These are phyloP conservation scores for Mugil cephalus DNA, from an alignment of 2,113 vertebrate species.

Conservation along the genomic window DNA sequence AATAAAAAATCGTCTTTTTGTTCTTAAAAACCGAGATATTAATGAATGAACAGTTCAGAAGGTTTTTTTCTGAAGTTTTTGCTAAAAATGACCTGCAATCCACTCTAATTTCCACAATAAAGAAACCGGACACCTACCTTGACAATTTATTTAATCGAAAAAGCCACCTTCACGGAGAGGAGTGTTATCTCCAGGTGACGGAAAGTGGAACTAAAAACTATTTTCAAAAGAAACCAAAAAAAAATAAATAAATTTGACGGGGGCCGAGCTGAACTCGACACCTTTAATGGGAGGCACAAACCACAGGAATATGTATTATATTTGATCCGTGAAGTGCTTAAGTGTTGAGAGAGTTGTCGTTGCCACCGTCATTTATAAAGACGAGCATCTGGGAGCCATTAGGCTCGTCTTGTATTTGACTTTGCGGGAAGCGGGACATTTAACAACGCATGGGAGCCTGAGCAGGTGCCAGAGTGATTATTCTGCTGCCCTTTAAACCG, in stretches of 20 bases:
- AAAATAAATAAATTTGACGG: slow-evolving; percentile 35
- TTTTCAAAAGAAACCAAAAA: slow-evolving; percentile 41
- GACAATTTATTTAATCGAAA: slow-evolving; percentile 5
- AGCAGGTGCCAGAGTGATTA: slow-evolving; percentile 76
- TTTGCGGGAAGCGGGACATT: slow-evolving; percentile 66
- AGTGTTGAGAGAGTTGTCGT: slow-evolving; percentile 75
- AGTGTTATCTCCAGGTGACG: neutral
- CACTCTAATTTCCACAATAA: neutral
- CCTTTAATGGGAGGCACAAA: slow-evolving; percentile 56
- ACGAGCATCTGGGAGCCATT: slow-evolving; percentile 75
- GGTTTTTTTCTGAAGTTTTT: too few species aligned
- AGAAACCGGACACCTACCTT: neutral
- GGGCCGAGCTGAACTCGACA: slow-evolving; percentile 40
- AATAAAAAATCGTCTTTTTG: too few species aligned
- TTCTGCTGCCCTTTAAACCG: slow-evolving; percentile 71
- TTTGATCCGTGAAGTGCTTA: slow-evolving; percentile 53
- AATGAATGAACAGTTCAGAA: too few species aligned
- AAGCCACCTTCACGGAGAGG: neutral
- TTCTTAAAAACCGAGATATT: too few species aligned
- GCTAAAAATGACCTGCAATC: neutral
- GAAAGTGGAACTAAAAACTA: slow-evolving; percentile 10
- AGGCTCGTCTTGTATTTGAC: slow-evolving; percentile 78
- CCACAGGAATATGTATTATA: slow-evolving; percentile 54
- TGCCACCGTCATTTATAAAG: slow-evolving; percentile 77
- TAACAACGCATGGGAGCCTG: slow-evolving; percentile 62